Conservation (phyloP, 2,113 vertebrate genomes). For the Misgurnus mizolepis region DNA sequence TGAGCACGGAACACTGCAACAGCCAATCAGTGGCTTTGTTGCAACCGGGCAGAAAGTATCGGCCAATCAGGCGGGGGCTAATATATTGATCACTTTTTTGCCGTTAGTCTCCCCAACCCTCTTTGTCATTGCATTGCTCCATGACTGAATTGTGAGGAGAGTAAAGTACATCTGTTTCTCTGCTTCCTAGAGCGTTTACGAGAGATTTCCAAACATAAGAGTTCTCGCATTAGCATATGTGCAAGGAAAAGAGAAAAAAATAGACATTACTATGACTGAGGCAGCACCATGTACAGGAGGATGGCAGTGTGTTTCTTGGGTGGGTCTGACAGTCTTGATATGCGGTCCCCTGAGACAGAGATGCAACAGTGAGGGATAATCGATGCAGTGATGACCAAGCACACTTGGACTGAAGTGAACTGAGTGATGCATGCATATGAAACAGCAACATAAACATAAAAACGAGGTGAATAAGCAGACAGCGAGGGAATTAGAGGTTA, state of each 20-base stretch:
- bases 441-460: slow-evolving; percentile 8
- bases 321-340: slow-evolving; percentile 46
- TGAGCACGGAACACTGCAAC: slow-evolving; percentile 66
- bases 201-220: slow-evolving; percentile 19
- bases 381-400: slow-evolving; percentile 41
- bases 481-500: slow-evolving; percentile 53
- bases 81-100: slow-evolving; percentile 54
- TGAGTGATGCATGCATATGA: neutral
- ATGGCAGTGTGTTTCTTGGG: slow-evolving; percentile 37
- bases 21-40: slow-evolving; percentile 68
- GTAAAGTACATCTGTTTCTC: slow-evolving; percentile 48
- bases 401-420: neutral
- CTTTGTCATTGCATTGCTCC: slow-evolving; percentile 69
- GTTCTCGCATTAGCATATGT: neutral
- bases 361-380: slow-evolving; percentile 19
- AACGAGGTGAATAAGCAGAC: slow-evolving; percentile 34
- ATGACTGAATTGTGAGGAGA: slow-evolving; percentile 65
- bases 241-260: slow-evolving; percentile 6
- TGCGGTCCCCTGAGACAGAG: slow-evolving; percentile 9
- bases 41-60: slow-evolving; percentile 61
- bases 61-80: slow-evolving; percentile 73
- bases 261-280: slow-evolving; percentile 4
- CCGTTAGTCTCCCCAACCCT: slow-evolving; percentile 18
- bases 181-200: slow-evolving; percentile 41
- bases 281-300: neutral